Evolutionary conservation across 2,888 invertebrate species (phyloP), one percentile per base, ranked within the genome.

Genomic region (Ferrisia virgata): DNA sequence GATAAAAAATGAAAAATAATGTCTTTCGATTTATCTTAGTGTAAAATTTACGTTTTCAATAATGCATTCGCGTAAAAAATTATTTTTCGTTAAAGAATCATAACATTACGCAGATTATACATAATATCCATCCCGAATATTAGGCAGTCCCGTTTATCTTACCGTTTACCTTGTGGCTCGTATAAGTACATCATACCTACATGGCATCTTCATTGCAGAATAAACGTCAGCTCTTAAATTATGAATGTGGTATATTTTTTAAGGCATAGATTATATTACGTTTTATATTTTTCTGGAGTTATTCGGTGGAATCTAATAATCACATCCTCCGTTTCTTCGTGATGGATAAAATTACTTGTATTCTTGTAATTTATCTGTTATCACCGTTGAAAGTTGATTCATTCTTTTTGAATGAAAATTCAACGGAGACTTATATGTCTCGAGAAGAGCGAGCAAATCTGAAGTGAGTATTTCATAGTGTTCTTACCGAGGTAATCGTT

Each of bases 361-460:
- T 80, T 18, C 18, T 47, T 22, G 11, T 58, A 25, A 33, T 82
- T 15, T 58, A 36, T 25, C 53, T 82, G n/a, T 58, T 82, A 31
- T 36, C 36, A 39, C 39, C 72, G 1, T 47, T 47, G 4, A 43
- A n/a, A 72, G 39, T 39, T 40, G 72, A 39, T n/a, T 76, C 76
- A 15, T 83, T 76, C 28, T 83, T 76, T 15, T 39, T 83, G 8
- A 43, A 43, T 40, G 83, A 83, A 83, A 83, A 83, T 47, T 28
- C 76, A 13, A 83, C 83, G 0, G 83, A 83, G 33, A 83, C 83
- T 11, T 83, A 83, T 43, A 83, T 83, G 83, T 83, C 83, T 11
- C 39, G 47, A 43, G 83, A 83, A 40, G 76, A 83, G 43, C 72
- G 83, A 13, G 76, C 39, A 2, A 72, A 8, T 22, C 18, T 83